Conservation (phyloP, 2,888 invertebrate genomes). For the Fabriciana adippe region DNA sequence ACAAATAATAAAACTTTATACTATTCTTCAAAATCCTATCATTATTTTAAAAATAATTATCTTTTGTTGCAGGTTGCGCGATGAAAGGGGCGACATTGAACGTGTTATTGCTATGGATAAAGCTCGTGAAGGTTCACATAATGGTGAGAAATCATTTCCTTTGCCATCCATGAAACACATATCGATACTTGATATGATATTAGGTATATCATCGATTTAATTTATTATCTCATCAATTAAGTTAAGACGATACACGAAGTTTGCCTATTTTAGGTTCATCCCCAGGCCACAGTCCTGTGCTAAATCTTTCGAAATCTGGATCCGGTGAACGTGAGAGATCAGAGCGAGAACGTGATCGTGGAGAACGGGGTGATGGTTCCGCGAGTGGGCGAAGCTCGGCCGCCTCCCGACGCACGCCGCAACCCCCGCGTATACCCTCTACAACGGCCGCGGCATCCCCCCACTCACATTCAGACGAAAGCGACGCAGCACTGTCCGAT, state of each 20-base stretch:
- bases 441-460: slow-evolving; percentile 84
- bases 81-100: slow-evolving; percentile 93
- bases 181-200: background rate
- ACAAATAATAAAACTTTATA: background rate
- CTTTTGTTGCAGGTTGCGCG: slow-evolving; percentile 89
- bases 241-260: background rate
- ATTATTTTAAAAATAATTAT: slow-evolving; percentile 8
- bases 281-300: slow-evolving; percentile 94
- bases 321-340: slow-evolving; percentile 87
- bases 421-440: slow-evolving; percentile 78
- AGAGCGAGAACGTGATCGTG: slow-evolving; percentile 83
- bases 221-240: background rate
- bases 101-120: slow-evolving; percentile 91
- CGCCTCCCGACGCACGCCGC: slow-evolving; percentile 83
- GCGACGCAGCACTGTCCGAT: slow-evolving; percentile 93
- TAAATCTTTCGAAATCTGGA: slow-evolving; percentile 95
- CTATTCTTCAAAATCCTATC: background rate
- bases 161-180: background rate
- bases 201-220: too few relatives aligned
- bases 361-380: slow-evolving; percentile 72
- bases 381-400: slow-evolving; percentile 83
- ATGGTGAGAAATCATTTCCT: slow-evolving; percentile 83
- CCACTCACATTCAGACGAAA: slow-evolving; percentile 89
- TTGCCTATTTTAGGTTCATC: slow-evolving; percentile 85
- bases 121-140: slow-evolving; percentile 93